These are phyloP conservation scores for Typhlomys cinereus DNA, from an alignment of 2,113 vertebrate species.

Conservation along the genomic window DNA sequence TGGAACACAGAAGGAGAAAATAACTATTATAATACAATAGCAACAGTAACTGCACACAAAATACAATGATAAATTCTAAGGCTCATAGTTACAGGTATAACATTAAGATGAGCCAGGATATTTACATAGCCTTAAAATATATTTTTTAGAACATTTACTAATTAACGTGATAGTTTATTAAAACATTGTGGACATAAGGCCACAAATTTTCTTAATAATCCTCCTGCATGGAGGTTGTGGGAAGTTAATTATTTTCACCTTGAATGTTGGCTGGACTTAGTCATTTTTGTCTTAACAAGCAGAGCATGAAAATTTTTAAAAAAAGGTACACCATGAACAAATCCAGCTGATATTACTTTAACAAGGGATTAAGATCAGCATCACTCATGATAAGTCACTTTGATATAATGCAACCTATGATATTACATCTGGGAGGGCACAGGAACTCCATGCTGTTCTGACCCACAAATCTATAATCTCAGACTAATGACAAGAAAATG, in stretches of 20 bases:
- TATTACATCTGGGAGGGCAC: not conserved
- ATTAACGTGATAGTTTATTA: not conserved
- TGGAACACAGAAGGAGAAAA: slow-evolving; percentile 4
- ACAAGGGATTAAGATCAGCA: not conserved
- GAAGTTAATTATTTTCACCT: not conserved
- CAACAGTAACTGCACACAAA: not conserved
- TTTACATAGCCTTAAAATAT: slow-evolving; percentile 11
- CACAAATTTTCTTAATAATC: not conserved
- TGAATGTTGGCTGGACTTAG: not conserved
- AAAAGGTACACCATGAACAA: not conserved
- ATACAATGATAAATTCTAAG: not conserved
- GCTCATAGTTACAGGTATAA: not conserved
- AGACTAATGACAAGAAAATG: slow-evolving; percentile 10
- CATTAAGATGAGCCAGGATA: slow-evolving; percentile 5
- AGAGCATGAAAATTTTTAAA: not conserved
- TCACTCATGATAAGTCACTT: not conserved
- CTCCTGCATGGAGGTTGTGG: not conserved
- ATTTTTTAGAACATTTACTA: slow-evolving; percentile 42
- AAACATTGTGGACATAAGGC: slow-evolving; percentile 49
- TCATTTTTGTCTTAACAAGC: not conserved
- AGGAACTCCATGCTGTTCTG: not conserved
- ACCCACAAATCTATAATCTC: not conserved
- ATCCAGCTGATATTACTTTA: not conserved
- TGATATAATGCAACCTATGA: not conserved
- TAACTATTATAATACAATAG: not conserved